Base-by-base conservation (phyloP, 1,140 invertebrate species). In the Drosophila ogumai region DNA sequence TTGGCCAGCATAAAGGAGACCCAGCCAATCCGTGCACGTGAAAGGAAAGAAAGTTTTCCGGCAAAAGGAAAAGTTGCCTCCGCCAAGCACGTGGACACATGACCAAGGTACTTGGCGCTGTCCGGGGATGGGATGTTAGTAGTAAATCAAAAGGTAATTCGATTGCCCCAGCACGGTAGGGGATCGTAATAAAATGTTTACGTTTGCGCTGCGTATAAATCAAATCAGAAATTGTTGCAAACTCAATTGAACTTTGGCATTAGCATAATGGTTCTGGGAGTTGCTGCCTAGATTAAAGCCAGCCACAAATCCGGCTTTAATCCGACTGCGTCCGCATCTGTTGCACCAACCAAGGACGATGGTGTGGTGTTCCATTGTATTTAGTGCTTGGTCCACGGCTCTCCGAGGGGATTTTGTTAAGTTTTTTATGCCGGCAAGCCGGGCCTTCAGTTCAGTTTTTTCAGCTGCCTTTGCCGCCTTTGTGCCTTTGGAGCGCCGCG, bases 351-450 rank as follows among this genome's bases (percentile, higher is more conserved):
- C 71, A 17, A 54, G 32, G 32, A 22, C 31, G 82, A 75, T 71
- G 75, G 57, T 79, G 66, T 56, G 34, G 74, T 22, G 38, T 17
- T 22, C 84, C 77, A 88, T 87, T 87, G 82, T 87, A 87, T 82
- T 86, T 82, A 86, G 85, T 78, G 82, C 78, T 57, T 46, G 72
- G 82, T 87, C 75, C 82, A 65, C 64, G 41, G 43, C 54, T 49
- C 59, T 69, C 52, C 67, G 41, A 63, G 56, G 82, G 75, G 63
- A 79, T 76, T 72, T 68, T 34, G 57, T 60, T 25, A 55, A 57
- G 61, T 67, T 67, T 67, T 86, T 67, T 79, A 65, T 38, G 41
- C 19, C 19, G 69, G 47, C 25, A 22, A 59, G 61, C 54, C 68
- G 65, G 65, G 49, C 78, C 61, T 61, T 38, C 15, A 12, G 47